A percentile compares a stretch with the other conserved stretches of the same genome.
phyloP scores from a whole-genome alignment of 2,888 invertebrate genomes.

The Caenorhabditis sulstoni region DNA sequence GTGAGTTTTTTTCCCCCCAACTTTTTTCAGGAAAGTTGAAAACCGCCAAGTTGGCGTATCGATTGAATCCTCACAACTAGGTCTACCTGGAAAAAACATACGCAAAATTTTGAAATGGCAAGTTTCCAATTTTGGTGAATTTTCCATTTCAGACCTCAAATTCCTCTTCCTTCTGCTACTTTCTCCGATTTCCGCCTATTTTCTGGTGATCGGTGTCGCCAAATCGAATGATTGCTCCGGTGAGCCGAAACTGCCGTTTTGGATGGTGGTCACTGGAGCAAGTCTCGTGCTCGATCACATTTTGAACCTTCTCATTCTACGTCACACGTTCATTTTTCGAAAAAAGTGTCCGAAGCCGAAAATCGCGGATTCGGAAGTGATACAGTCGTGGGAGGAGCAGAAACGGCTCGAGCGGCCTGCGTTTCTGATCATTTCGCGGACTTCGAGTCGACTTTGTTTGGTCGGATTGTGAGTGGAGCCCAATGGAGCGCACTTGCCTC shows the following conservation, averaged over 20 bases:
- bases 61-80: no score
- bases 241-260: slow-evolving; percentile 5
- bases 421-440: neutral
- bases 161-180: neutral
- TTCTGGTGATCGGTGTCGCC: neutral
- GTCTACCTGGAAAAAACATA: no score
- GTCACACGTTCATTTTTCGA: neutral
- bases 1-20: no score
- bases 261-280: slow-evolving; percentile 4
- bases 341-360: neutral
- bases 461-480: neutral
- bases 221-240: neutral
- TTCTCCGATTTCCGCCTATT: neutral
- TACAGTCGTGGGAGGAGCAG: neutral
- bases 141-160: slow-evolving; percentile 8
- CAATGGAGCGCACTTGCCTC: neutral
- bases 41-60: no score
- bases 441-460: neutral
- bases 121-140: no score
- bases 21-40: no score
- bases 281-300: neutral
- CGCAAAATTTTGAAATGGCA: no score
- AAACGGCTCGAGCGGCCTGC: neutral
- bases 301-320: neutral
- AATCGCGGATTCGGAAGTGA: neutral